phyloP scores from a whole-genome alignment of 23 tunicate species.

The Phallusia fumigata region DNA sequence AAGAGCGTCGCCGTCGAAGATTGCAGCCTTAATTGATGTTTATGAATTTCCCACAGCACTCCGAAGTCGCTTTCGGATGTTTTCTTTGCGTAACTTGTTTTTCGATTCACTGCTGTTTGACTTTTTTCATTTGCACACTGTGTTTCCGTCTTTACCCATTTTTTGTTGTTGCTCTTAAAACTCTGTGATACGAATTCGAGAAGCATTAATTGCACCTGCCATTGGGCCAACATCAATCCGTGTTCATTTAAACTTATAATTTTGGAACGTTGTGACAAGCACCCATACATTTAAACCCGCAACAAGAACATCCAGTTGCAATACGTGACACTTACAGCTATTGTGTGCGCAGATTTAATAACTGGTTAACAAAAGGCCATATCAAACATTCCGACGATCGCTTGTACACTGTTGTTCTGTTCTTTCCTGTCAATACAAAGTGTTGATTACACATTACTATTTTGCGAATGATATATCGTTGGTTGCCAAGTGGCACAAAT shows the following conservation, averaged over 20 bases:
- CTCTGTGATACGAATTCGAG: no score
- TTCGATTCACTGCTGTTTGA: not conserved
- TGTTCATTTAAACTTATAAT: no score
- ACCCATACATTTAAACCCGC: no score
- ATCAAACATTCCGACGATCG: not conserved
- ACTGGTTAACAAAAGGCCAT: not conserved
- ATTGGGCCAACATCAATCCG: no score
- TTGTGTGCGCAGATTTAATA: not conserved
- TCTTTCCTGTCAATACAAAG: not conserved
- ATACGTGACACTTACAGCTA: no score
- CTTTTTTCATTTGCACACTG: constrained; percentile 3
- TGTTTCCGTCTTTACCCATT: not conserved
- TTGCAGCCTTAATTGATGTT: not conserved
- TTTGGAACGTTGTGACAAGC: no score
- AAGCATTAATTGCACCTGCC: no score
- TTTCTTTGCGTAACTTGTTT: not conserved
- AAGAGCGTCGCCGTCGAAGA: not conserved
- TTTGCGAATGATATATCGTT: constrained; percentile 2
- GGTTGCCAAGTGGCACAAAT: not conserved
- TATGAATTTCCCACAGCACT: not conserved
- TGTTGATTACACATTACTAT: not conserved
- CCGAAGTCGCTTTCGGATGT: not conserved
- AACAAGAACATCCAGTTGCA: no score
- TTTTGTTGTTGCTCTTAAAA: no score
- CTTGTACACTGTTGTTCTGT: not conserved